Conservation (phyloP, 92 coral and sea anemone species). For the Zoanthus solanderi region DNA sequence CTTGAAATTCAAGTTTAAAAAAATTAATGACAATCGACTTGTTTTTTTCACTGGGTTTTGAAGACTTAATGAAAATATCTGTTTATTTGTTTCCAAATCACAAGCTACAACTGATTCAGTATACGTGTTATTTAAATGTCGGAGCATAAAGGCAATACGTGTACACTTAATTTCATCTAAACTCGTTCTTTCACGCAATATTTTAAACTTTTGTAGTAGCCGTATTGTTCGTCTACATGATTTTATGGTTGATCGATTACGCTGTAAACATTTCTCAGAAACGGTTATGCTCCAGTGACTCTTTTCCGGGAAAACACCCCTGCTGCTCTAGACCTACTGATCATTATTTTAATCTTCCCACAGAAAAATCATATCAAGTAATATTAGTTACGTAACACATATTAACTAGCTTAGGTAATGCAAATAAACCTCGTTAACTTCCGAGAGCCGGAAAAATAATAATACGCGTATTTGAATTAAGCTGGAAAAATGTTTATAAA, state of each 20-base stretch:
- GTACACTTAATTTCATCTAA: not conserved
- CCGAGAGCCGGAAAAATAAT: too few species aligned
- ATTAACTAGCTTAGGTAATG: too few species aligned
- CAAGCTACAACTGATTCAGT: too few species aligned
- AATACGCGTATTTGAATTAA: too few species aligned
- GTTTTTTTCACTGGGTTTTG: too few species aligned
- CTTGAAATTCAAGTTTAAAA: too few species aligned
- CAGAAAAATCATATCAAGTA: not conserved
- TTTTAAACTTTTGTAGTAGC: not conserved
- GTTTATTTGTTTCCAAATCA: too few species aligned
- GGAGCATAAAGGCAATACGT: not conserved
- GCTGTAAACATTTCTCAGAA: constrained; percentile 32
- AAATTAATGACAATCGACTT: too few species aligned
- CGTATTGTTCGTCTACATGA: not conserved
- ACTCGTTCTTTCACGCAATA: not conserved
- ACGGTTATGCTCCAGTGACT: constrained; percentile 12
- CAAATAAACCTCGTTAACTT: too few species aligned
- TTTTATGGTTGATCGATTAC: not conserved
- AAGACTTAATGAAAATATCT: too few species aligned
- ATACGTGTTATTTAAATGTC: too few species aligned
- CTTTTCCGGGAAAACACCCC: constrained; percentile 13
- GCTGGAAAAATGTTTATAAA: too few species aligned
- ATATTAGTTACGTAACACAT: not conserved
- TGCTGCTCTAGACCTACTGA: not conserved
- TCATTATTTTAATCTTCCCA: not conserved